Base-by-base conservation (phyloP, 2,888 invertebrate species). In the Epinotia nisella region DNA sequence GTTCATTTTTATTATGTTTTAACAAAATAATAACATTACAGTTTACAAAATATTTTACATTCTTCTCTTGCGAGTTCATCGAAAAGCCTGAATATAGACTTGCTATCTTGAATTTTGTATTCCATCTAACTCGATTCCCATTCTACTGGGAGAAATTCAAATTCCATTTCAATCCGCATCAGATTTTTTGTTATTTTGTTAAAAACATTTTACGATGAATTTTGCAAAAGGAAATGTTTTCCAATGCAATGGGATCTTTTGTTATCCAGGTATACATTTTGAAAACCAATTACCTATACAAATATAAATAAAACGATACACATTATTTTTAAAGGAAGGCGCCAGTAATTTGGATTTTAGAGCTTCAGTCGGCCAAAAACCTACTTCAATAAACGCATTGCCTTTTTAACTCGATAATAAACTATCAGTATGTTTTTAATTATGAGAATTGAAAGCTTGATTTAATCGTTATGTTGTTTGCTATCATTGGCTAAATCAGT, bases 51-150 rank as follows among this genome's bases (percentile, higher is more conserved):
- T 35, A 35, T 35, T 35, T 29, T 29, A 29, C 35, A 13, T 69
- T 69, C 53, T 41, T 53, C 69, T 69, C 35, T 21, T 29, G 45
- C 17, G 55, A 62, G 29, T 70, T 56, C 45, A 29, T 19, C 11
- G 55, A 70, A 62, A 62, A 45, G 24, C 41, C 62, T 56, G 62
- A 70, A 70, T 70, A 56, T 70, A 56, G 45, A 70, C 62, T 62
- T 55, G 62, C 62, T 35, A 35, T 70, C 62, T 70, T 62, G 62
- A 70, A 70, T 62, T 70, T 56, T 56, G 70, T 62, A 70, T 62
- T 70, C 56, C 70, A 62, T 70, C 35, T 35, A 35, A 35, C 35
- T 35, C 35, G 35, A 70, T 70, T 70, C 62, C 35, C 56, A 62
- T 62, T 62, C 62, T 55, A 62, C 70, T 62, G 41, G 62, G 56